phyloP scores from a whole-genome alignment of 2,888 invertebrate genomes.

The Odontocerum albicorne region DNA sequence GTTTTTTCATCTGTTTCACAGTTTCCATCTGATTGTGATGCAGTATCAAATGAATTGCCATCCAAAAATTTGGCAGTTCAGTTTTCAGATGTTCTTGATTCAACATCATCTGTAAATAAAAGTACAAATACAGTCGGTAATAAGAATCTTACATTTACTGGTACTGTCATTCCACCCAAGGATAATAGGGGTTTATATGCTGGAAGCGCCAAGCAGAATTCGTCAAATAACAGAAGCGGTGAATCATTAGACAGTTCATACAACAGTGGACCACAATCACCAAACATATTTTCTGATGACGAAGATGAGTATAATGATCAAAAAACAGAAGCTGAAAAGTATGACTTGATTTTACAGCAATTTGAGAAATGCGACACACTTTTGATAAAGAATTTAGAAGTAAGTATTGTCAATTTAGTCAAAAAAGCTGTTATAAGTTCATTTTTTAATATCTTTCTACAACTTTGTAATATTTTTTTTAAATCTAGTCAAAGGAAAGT shows the following conservation, averaged over 20 bases:
- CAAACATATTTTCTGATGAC: constrained; percentile 68
- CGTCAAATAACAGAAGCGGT: constrained; percentile 10
- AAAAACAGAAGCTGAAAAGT: constrained; percentile 37
- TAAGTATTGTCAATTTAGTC: too few relatives aligned
- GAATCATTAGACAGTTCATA: constrained; percentile 27
- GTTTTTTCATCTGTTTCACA: constrained; percentile 59
- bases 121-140: neutral
- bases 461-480: too few relatives aligned
- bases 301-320: constrained; percentile 48
- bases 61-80: constrained; percentile 6
- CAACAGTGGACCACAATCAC: constrained; percentile 47
- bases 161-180: constrained; percentile 19
- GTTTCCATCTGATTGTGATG: constrained; percentile 48
- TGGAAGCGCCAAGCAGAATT: neutral
- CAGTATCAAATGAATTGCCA: constrained; percentile 9
- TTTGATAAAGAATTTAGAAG: constrained; percentile 51
- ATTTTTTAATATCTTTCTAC: neutral
- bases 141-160: constrained; percentile 21
- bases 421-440: too few relatives aligned
- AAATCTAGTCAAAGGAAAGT: too few relatives aligned
- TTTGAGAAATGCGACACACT: constrained; percentile 50
- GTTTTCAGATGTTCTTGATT: constrained; percentile 9
- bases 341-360: constrained; percentile 50
- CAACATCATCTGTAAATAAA: neutral
- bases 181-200: neutral